Evolutionary conservation across 2,797 vertebrate species (phyloP), one percentile per base, ranked within the genome.

Genomic region (Sphaeramia orbicularis): DNA sequence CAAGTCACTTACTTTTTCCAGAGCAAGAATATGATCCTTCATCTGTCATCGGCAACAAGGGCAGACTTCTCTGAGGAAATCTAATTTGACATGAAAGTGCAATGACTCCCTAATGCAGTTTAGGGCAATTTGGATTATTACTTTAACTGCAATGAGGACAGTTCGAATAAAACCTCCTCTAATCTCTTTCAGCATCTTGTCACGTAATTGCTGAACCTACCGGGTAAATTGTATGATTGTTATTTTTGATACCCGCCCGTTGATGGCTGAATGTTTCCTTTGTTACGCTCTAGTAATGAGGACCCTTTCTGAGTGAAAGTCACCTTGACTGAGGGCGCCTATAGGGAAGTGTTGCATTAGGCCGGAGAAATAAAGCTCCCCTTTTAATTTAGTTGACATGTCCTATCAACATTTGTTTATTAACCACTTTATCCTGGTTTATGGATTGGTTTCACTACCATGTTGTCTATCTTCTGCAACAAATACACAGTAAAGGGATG

Each of bases 241-340:
- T 44, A 51, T 70, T 68, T 51, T 30, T 73, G 69, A 49, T 49
- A 50, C 36, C 38, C 12, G 7, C 55, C 59, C 27, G 32, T 13
- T 38, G 48, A 30, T 4, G 40, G 51, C 67, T 90, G 83, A 92
- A 92, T 88, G 89, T 91, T 85, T 82, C 58, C 89, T 89, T 90
- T 92, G 89, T 89, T 82, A 45, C 27, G 50, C 62, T 65, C 8
- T 6, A 60, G 61, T 47, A 53, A 71, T 41, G 27, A 48, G 58
- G 59, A 55, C 36, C 2, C 35, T 41, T 70, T 48, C 6, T 14
- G 52, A 37, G 35, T 38, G 45, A 88, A 90, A 75, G 89, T 90
- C 89, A 92, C 88, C 86, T 91, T 89, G 80, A 77, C 58, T 44
- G 14, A 48, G 74, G 44, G 42, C 27, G 51, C n/a, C 47, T 62